These are phyloP conservation scores for Meda fulgida DNA, from an alignment of 2,797 vertebrate species.

Conservation along the genomic window DNA sequence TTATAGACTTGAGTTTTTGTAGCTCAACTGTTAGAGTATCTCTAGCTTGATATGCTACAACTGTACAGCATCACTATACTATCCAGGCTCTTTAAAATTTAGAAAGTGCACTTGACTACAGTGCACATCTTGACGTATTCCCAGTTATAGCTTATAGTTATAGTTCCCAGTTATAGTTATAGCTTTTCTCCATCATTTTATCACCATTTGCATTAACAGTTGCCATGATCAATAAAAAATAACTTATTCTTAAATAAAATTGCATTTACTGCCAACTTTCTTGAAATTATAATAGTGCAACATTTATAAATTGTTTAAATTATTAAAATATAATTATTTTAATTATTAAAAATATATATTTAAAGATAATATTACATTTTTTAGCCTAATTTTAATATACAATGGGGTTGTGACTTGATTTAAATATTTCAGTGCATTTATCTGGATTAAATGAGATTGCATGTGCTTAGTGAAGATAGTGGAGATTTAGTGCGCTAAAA, in stretches of 20 bases:
- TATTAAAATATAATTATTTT: too few relatives aligned
- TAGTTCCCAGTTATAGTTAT: background rate
- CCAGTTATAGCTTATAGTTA: background rate
- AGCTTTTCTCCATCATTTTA: background rate
- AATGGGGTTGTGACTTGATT: background rate
- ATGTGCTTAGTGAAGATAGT: background rate
- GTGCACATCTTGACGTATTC: background rate
- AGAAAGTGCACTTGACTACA: background rate
- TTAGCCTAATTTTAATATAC: background rate
- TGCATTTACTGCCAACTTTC: background rate
- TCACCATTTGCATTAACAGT: background rate
- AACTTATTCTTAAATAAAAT: background rate
- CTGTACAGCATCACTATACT: background rate
- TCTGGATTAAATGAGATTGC: background rate
- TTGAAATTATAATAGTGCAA: background rate
- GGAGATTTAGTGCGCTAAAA: background rate
- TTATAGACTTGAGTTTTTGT: background rate
- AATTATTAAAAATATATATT: too few relatives aligned
- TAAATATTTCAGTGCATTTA: slow-evolving; percentile 3
- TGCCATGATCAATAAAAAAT: background rate
- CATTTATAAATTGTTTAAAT: background rate
- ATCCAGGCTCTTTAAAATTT: slow-evolving; percentile 4
- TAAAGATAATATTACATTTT: too few relatives aligned
- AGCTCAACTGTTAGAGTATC: background rate
- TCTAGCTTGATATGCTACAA: background rate